phyloP scores from a whole-genome alignment of 2,797 vertebrate species.

The Acestrorhynchus altus region DNA sequence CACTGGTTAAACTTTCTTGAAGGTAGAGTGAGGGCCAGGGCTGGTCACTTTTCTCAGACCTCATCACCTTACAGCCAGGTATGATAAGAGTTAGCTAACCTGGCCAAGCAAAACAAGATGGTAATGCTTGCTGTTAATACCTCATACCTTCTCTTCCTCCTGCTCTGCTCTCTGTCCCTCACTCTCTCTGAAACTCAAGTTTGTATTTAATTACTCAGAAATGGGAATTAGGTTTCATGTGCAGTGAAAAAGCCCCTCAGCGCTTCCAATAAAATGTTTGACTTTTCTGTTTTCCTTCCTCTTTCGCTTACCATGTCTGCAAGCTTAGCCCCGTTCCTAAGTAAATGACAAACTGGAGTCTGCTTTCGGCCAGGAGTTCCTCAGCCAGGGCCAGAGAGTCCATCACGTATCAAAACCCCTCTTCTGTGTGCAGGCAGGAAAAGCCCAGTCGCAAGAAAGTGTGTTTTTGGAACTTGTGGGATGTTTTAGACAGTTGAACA shows the following conservation, averaged over 20 bases:
- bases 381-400: constrained; percentile 57
- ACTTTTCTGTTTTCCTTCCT: constrained; percentile 56
- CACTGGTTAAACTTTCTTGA: constrained; percentile 59
- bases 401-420: constrained; percentile 46
- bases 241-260: constrained; percentile 50
- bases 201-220: constrained; percentile 75
- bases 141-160: constrained; percentile 61
- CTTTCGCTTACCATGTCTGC: constrained; percentile 31
- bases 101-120: constrained; percentile 74
- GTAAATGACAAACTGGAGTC: constrained; percentile 25
- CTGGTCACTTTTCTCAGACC: constrained; percentile 64
- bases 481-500: constrained; percentile 36
- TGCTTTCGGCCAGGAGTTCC: constrained; percentile 14
- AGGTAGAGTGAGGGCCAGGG: constrained; percentile 56
- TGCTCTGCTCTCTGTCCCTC: constrained; percentile 60
- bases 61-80: constrained; percentile 60
- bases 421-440: constrained; percentile 33
- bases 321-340: constrained; percentile 38
- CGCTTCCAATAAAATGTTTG: constrained; percentile 51
- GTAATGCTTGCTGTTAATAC: constrained; percentile 67
- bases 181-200: constrained; percentile 58
- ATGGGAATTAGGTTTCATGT: constrained; percentile 67
- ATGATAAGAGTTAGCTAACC: constrained; percentile 57
- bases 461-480: constrained; percentile 21
- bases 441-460: constrained; percentile 17